Conservation (phyloP, 1,140 invertebrate genomes). For the Drosophila dunni region DNA sequence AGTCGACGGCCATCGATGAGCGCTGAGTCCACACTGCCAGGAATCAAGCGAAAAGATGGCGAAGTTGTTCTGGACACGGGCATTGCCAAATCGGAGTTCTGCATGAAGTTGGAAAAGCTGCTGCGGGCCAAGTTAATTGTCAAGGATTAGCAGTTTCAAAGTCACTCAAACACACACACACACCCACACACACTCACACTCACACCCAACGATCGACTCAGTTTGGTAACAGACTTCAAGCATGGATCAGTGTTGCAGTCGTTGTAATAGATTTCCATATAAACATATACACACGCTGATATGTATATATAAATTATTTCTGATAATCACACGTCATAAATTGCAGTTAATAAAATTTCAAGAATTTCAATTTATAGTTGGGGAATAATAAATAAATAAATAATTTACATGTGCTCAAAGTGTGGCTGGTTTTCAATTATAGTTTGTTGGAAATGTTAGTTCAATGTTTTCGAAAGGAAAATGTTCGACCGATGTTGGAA, state of each 20-base stretch:
- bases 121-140: constrained; percentile 45
- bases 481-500: no score
- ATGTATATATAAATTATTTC: background rate
- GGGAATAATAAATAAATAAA: background rate
- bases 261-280: constrained; percentile 9
- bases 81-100: constrained; percentile 64
- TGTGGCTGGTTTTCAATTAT: no score
- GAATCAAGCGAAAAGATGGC: background rate
- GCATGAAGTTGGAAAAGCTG: constrained; percentile 49
- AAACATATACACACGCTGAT: background rate
- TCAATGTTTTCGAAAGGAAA: no score
- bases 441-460: no score
- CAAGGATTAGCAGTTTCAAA: constrained; percentile 11
- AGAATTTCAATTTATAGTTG: constrained; percentile 1
- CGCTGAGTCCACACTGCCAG: constrained; percentile 4
- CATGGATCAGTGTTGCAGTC: constrained; percentile 1
- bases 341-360: constrained; percentile 42
- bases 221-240: background rate
- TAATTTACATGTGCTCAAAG: background rate
- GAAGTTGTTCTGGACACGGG: constrained; percentile 55
- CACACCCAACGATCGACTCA: background rate
- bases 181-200: background rate
- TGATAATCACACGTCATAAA: constrained; percentile 14
- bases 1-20: background rate
- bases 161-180: background rate